Percentiles rank a stretch among this genome's conserved stretches.
These are phyloP conservation scores for Illadopsis cleaveri DNA, from an alignment of 2,113 vertebrate genomes.

Conservation along the genomic window DNA sequence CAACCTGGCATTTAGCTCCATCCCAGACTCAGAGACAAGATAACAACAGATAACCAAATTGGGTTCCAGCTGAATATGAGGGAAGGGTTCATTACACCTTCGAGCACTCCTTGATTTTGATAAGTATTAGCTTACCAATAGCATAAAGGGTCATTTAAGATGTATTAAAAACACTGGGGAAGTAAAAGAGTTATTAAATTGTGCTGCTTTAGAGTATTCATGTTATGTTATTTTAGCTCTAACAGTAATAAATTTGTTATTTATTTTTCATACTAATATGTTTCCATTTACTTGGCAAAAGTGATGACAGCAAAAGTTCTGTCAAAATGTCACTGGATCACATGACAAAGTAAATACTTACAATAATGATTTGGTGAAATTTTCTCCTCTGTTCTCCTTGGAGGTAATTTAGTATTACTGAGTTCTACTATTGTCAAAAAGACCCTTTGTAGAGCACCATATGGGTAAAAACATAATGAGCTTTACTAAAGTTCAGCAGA, in stretches of 20 bases:
- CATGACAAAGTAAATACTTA: neutral
- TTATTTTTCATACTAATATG: neutral
- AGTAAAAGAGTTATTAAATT: neutral
- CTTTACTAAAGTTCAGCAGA: slow-evolving; percentile 59
- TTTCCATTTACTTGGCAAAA: neutral
- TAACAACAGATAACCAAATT: neutral
- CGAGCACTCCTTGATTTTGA: neutral
- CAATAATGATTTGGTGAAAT: neutral
- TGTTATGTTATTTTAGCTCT: neutral
- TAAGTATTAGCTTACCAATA: neutral
- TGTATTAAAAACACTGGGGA: neutral
- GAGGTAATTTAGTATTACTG: slow-evolving; percentile 7
- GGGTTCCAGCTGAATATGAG: neutral
- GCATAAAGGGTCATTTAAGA: neutral
- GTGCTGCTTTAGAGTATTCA: neutral
- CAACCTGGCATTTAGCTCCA: neutral
- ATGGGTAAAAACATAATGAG: slow-evolving; percentile 39
- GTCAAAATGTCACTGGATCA: neutral
- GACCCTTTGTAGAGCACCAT: slow-evolving; percentile 39
- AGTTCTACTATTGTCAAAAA: slow-evolving; percentile 5
- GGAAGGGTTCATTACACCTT: neutral
- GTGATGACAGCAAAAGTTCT: neutral
- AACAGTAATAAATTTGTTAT: neutral
- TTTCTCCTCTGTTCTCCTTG: neutral
- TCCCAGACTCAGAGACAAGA: neutral